A percentile compares a stretch with the other conserved stretches of the same genome.
Conservation (phyloP, 2,888 invertebrate genomes). For the Camponotus fellah region DNA sequence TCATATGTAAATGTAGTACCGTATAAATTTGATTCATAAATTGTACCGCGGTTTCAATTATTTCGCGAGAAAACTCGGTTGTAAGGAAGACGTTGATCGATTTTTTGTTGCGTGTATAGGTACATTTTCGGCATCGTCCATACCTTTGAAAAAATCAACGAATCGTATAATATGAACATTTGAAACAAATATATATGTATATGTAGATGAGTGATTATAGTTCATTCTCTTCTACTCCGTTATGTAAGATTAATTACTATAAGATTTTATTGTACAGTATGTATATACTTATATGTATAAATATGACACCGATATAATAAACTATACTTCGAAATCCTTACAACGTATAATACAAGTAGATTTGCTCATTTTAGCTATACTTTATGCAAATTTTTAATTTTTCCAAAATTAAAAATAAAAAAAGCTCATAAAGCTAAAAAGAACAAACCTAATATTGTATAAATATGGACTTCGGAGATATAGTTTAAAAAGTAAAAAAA, state of each 20-base stretch:
- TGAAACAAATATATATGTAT: not conserved
- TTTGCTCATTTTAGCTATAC: conserved; percentile 12
- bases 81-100: conserved; percentile 51
- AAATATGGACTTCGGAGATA: conserved; percentile 13
- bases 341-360: conserved; percentile 32
- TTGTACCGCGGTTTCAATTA: conserved; percentile 15
- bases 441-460: not conserved
- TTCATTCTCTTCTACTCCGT: conserved; percentile 34
- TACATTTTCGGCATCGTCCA: conserved; percentile 28
- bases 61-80: conserved; percentile 36
- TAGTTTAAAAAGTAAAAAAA: conserved; percentile 24
- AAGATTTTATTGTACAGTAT: conserved; percentile 51
- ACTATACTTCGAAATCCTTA: conserved; percentile 40
- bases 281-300: conserved; percentile 30
- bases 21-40: conserved; percentile 22
- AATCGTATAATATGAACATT: conserved; percentile 32
- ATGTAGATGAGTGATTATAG: conserved; percentile 22
- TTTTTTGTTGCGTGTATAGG: not conserved
- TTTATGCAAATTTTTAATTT: not conserved
- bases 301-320: conserved; percentile 46
- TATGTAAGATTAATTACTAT: conserved; percentile 25
- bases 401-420: not conserved
- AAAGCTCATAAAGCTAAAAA: conserved; percentile 19
- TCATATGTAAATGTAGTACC: conserved; percentile 27
- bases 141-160: conserved; percentile 43